Conservation (phyloP, 2,888 invertebrate species). For the Lordiphosa fenestrarum region DNA sequence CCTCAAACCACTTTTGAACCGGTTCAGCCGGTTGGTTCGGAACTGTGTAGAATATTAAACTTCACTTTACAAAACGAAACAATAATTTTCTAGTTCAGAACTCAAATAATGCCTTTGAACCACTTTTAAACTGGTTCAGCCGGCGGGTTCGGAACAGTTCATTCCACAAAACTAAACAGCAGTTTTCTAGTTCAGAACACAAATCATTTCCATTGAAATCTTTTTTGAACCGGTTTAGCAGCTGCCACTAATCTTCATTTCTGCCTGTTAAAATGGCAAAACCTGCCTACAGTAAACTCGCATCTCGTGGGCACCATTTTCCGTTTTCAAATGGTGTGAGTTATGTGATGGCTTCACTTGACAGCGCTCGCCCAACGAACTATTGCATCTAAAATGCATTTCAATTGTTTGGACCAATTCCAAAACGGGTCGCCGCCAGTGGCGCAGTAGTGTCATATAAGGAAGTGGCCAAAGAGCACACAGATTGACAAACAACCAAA, state of each 20-base stretch:
- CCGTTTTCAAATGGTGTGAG: conserved; percentile 28
- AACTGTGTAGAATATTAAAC: no score
- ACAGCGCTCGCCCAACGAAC: conserved; percentile 6
- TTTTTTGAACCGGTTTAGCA: background rate
- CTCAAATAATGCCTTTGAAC: no score
- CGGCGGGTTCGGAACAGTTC: no score
- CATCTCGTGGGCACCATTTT: conserved; percentile 44
- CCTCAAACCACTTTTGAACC: conserved; percentile 8
- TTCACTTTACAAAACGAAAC: no score
- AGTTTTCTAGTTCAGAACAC: no score
- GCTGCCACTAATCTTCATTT: conserved; percentile 8
- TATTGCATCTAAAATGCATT: conserved; percentile 45
- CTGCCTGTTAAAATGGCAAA: no score
- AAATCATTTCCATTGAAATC: background rate
- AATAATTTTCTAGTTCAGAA: no score
- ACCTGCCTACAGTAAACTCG: no score
- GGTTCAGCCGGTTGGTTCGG: no score
- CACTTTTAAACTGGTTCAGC: no score
- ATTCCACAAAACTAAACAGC: no score
- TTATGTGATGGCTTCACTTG: conserved; percentile 38
- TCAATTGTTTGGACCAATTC: conserved; percentile 28
- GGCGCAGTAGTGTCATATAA: conserved; percentile 23
- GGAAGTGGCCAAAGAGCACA: conserved; percentile 20
- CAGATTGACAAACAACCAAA: conserved; percentile 27
- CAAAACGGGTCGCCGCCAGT: conserved; percentile 3